Evolutionary conservation across 2,888 invertebrate genomes (phyloP).

Genomic region (Lasius platythorax): DNA sequence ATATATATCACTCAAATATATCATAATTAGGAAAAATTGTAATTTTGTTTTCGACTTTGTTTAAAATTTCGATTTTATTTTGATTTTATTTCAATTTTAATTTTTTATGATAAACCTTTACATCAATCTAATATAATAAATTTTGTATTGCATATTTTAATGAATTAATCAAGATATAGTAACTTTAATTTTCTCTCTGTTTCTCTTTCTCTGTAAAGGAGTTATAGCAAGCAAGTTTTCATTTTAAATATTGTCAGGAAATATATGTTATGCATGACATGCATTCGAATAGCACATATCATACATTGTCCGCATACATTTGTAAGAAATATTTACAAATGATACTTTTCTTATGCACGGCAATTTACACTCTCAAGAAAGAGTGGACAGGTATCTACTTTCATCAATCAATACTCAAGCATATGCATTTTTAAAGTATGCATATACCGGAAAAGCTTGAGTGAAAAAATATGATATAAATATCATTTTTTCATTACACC

Average conservation of each 20-base stretch:
- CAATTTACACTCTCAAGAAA: conserved; percentile 11
- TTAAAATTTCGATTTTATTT: neutral
- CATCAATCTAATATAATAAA: neutral
- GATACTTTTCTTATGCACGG: conserved; percentile 15
- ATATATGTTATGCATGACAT: conserved; percentile 20
- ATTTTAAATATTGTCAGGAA: conserved; percentile 26
- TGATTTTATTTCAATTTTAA: neutral
- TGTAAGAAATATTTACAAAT: conserved; percentile 24
- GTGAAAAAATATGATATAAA: neutral
- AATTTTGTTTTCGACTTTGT: neutral
- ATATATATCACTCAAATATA: neutral
- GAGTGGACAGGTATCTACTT: conserved; percentile 22
- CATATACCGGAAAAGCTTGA: neutral
- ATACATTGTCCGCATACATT: conserved; percentile 1
- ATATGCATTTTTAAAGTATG: neutral
- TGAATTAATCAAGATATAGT: neutral
- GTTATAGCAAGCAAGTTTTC: neutral
- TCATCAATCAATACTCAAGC: conserved; percentile 11
- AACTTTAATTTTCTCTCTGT: too few species aligned
- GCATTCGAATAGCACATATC: conserved; percentile 19
- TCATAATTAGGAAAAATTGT: neutral
- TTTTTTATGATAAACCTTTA: neutral
- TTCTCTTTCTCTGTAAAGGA: neutral
- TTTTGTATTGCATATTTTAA: neutral
- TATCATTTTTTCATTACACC: neutral